Percentiles rank a stretch among this genome's conserved stretches.
Evolutionary conservation across 92 coral and sea anemone species (phyloP).

Genomic region (Porites cylindrica): DNA sequence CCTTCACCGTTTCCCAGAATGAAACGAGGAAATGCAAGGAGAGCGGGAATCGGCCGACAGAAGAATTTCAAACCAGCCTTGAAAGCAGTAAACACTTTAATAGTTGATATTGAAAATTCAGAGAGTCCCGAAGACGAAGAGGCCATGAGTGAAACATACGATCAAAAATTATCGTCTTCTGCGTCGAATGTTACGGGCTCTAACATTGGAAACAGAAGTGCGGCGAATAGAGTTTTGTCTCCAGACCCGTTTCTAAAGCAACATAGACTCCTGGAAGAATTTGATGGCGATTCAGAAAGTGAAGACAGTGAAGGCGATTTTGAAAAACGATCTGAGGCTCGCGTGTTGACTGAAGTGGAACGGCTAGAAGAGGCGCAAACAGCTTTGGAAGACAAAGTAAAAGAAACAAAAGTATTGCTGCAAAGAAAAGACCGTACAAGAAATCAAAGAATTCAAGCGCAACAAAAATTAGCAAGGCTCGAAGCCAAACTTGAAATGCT

Average conservation of each 20-base stretch:
- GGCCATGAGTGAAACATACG: not conserved
- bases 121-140: constrained; percentile 21
- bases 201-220: not conserved
- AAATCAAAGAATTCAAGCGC: constrained; percentile 33
- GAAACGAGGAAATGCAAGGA: not conserved
- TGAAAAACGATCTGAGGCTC: constrained; percentile 34
- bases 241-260: not conserved
- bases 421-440: constrained; percentile 20
- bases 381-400: constrained; percentile 56
- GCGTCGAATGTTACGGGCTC: not conserved
- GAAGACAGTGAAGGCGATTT: constrained; percentile 35
- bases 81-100: constrained; percentile 19
- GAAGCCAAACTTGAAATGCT: constrained; percentile 70
- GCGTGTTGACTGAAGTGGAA: constrained; percentile 59
- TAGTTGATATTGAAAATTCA: constrained; percentile 31
- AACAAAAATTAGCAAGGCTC: constrained; percentile 34
- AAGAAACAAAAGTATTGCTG: constrained; percentile 45
- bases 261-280: not conserved
- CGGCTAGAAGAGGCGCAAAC: constrained; percentile 60
- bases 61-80: constrained; percentile 20
- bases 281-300: constrained; percentile 44
- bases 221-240: not conserved
- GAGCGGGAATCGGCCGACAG: constrained; percentile 3
- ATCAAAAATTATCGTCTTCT: not conserved
- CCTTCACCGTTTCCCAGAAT: constrained; percentile 22